Evolutionary conservation across 2,113 vertebrate genomes (phyloP).

Genomic region (Eptatretus burgeri): DNA sequence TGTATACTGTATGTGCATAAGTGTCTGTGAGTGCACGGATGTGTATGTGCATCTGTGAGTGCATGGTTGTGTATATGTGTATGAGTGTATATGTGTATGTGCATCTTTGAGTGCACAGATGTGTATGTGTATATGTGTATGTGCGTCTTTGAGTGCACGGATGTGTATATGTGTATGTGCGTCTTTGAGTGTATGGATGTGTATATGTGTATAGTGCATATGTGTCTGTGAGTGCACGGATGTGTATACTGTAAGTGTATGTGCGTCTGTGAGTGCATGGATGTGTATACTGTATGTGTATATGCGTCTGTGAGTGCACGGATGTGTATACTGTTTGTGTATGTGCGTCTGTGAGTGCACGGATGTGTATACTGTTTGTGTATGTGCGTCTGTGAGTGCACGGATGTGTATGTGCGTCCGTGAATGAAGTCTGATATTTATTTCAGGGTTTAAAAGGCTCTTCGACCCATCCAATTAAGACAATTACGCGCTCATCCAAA

Average conservation of each 20-base stretch:
- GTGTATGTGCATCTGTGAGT: background rate
- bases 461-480: too few relatives aligned
- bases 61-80: background rate
- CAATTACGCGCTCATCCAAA: too few relatives aligned
- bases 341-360: background rate
- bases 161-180: background rate
- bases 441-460: too few relatives aligned
- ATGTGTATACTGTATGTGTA: background rate
- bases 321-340: conserved; percentile 2
- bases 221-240: background rate
- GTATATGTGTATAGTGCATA: background rate
- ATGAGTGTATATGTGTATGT: background rate
- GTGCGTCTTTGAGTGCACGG: background rate
- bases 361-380: background rate
- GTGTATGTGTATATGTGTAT: background rate
- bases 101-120: background rate
- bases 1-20: too few relatives aligned
- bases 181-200: background rate
- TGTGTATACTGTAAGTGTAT: background rate
- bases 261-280: background rate
- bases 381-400: background rate
- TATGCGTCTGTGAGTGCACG: background rate
- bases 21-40: background rate
- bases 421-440: too few relatives aligned
- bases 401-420: too few relatives aligned